Percentiles rank a stretch among this genome's conserved stretches.
Evolutionary conservation across 2,113 vertebrate species (phyloP).

Genomic region (Echinops telfairi): DNA sequence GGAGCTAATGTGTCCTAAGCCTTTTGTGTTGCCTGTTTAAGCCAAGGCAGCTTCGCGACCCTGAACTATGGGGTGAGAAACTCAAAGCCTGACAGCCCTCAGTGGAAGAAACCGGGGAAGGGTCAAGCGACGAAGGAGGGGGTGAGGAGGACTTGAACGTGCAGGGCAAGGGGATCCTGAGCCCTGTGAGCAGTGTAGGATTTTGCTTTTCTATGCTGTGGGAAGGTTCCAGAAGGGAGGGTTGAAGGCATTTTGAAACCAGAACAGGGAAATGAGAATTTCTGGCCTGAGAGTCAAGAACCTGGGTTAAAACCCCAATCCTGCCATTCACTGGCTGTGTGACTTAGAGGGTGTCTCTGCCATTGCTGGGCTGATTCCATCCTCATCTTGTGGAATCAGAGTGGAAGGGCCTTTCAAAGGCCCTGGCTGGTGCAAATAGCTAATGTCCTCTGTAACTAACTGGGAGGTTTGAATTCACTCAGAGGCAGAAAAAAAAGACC

Average conservation of each 20-base stretch:
- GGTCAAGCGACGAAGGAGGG: not conserved
- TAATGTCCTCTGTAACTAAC: not conserved
- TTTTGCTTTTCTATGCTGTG: not conserved
- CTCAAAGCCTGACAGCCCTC: no score
- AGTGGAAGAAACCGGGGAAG: not conserved
- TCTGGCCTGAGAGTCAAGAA: not conserved
- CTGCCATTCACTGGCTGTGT: not conserved
- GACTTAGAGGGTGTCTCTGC: not conserved
- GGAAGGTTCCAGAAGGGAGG: not conserved
- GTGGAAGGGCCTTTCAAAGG: not conserved
- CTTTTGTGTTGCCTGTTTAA: not conserved
- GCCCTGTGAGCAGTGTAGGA: rapidly evolving
- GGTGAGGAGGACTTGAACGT: not conserved
- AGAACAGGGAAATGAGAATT: not conserved
- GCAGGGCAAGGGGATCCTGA: not conserved
- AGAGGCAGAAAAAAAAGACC: not conserved
- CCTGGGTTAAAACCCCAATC: not conserved
- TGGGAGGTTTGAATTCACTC: not conserved
- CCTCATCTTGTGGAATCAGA: not conserved
- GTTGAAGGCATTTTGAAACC: not conserved
- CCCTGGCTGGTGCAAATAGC: not conserved
- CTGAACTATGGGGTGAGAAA: not conserved
- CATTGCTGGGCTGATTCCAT: not conserved
- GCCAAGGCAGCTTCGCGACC: not conserved
- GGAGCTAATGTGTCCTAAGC: not conserved